These are phyloP conservation scores for Serinus canaria DNA, from an alignment of 2,113 vertebrate species.

Conservation along the genomic window DNA sequence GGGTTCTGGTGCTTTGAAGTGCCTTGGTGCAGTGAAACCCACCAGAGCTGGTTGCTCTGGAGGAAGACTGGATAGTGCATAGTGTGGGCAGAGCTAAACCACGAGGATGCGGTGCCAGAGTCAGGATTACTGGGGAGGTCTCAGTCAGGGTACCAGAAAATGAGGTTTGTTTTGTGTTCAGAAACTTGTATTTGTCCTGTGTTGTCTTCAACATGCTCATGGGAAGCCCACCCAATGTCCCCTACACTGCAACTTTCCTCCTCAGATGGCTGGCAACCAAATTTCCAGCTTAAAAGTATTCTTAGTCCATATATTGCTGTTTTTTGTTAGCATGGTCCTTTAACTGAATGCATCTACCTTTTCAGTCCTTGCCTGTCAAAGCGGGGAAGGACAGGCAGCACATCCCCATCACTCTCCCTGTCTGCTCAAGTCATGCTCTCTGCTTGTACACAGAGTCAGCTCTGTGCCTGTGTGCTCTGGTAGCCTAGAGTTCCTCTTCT, in stretches of 20 bases:
- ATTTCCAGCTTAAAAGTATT: background rate
- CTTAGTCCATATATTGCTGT: background rate
- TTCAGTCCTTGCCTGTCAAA: background rate
- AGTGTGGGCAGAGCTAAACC: background rate
- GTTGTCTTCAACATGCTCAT: background rate
- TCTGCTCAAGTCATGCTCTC: background rate
- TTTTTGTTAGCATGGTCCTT: background rate
- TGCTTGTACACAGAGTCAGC: background rate
- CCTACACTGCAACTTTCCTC: background rate
- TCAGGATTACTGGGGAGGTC: background rate
- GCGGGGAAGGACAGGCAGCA: background rate
- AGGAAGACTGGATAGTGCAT: background rate
- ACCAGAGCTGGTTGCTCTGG: background rate
- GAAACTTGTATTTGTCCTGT: background rate
- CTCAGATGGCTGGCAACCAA: background rate
- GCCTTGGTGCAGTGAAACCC: background rate
- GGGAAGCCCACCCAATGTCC: accelerated
- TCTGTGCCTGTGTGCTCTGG: background rate
- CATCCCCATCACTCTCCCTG: background rate
- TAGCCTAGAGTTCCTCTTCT: background rate
- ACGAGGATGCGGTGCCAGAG: background rate
- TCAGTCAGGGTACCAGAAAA: background rate
- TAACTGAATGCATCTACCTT: background rate
- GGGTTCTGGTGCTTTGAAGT: background rate
- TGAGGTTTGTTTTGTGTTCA: background rate